These are phyloP conservation scores for Volucella inflata DNA, from an alignment of 2,888 invertebrate species.

Conservation along the genomic window DNA sequence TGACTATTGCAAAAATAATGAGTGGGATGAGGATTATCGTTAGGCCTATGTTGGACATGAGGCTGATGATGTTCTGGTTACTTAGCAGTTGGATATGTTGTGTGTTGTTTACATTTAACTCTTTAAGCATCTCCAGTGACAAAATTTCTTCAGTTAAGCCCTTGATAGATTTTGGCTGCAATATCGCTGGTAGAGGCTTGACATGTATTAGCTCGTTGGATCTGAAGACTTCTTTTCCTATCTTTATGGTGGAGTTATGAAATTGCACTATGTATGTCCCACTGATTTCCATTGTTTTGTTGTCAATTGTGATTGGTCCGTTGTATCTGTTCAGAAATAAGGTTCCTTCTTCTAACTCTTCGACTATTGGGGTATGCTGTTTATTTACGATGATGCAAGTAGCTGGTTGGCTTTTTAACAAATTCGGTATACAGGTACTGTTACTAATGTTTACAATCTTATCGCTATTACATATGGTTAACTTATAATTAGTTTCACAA, in stretches of 20 bases:
- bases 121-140: conserved; percentile 45
- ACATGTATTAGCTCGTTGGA: conserved; percentile 26
- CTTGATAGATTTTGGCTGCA: conserved; percentile 46
- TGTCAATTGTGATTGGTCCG: no score
- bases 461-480: no score
- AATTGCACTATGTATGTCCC: no score
- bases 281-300: no score
- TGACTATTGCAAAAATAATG: no score
- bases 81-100: no score
- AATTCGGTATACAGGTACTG: conserved; percentile 49
- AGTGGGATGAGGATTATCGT: no score
- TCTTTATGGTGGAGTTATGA: conserved; percentile 7
- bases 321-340: conserved; percentile 49
- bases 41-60: no score
- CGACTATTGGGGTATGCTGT: conserved; percentile 41
- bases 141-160: conserved; percentile 8
- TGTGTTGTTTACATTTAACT: conserved; percentile 46
- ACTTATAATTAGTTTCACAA: conserved; percentile 39
- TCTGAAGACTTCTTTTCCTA: conserved; percentile 20
- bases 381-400: conserved; percentile 36
- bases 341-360: conserved; percentile 38
- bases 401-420: conserved; percentile 43
- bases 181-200: conserved; percentile 31
- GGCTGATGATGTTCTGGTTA: no score
- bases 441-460: no score